Percentiles rank a stretch among this genome's conserved stretches.
Evolutionary conservation across 2,113 vertebrate species (phyloP).

Genomic region (Poecile atricapillus): DNA sequence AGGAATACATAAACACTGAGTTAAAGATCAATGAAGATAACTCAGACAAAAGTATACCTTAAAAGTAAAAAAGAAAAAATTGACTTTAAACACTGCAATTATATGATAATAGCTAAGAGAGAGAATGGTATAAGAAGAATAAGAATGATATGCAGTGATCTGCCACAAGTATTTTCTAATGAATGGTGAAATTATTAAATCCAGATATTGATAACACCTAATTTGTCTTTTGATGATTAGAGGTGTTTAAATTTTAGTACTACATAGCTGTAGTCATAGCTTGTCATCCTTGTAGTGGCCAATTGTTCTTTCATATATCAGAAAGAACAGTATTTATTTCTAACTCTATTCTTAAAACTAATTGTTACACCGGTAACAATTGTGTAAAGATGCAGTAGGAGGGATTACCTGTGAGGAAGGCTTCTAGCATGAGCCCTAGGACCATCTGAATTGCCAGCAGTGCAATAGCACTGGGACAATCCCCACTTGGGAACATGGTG

Average conservation of each 20-base stretch:
- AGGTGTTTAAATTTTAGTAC: not conserved
- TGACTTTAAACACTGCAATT: not conserved
- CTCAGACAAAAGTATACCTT: not conserved
- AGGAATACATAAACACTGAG: not conserved
- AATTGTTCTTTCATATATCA: not conserved
- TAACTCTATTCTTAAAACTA: not conserved
- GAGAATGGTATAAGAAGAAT: not conserved
- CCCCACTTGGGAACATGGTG: constrained; percentile 96
- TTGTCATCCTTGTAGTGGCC: not conserved
- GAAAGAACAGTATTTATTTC: not conserved
- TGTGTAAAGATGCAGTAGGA: not conserved
- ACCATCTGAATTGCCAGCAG: constrained; percentile 96
- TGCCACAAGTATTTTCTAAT: not conserved
- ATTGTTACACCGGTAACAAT: not conserved
- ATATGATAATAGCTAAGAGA: not conserved
- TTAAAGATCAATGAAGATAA: not conserved
- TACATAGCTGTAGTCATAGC: not conserved
- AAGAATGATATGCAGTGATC: not conserved
- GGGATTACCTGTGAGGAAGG: constrained; percentile 93
- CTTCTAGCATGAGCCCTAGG: constrained; percentile 95
- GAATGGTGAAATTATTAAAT: not conserved
- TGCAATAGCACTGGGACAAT: constrained; percentile 92
- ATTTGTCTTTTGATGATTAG: not conserved
- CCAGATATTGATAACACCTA: not conserved
- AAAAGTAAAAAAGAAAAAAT: not conserved